These are phyloP conservation scores for Cyrtonyx montezumae DNA, from an alignment of 2,113 vertebrate species.

Conservation along the genomic window DNA sequence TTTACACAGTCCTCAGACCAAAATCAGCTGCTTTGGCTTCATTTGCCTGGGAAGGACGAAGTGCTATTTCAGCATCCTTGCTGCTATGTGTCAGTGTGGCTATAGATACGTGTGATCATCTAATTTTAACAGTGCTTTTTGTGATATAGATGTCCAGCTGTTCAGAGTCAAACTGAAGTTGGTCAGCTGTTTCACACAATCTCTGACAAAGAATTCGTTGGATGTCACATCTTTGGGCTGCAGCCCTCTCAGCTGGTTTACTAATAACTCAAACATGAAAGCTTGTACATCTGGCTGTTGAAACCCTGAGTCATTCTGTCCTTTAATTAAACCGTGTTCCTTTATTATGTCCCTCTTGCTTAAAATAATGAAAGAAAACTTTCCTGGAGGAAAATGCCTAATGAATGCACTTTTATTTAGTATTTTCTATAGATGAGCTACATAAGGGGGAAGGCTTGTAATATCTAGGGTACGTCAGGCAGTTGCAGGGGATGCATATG, in stretches of 20 bases:
- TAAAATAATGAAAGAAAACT: neutral
- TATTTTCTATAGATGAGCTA: neutral
- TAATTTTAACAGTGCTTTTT: neutral
- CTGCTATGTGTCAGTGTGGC: neutral
- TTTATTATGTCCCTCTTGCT: slow-evolving; percentile 24
- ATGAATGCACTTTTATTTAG: neutral
- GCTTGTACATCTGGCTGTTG: neutral
- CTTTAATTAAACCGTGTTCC: slow-evolving; percentile 39
- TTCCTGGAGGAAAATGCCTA: slow-evolving; percentile 30
- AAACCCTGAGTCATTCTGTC: slow-evolving; percentile 30
- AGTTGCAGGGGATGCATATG: slow-evolving; percentile 53
- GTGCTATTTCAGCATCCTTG: neutral
- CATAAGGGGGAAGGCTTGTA: neutral
- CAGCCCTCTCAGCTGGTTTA: neutral
- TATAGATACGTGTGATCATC: neutral
- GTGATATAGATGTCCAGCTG: neutral
- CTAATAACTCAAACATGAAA: slow-evolving; percentile 23
- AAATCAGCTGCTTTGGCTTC: neutral
- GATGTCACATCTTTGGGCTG: neutral
- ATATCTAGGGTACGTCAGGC: neutral
- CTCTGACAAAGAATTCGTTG: neutral
- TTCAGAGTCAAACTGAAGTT: neutral
- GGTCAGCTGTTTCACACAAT: neutral
- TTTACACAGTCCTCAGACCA: neutral
- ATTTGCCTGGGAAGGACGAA: neutral